Base-by-base conservation (phyloP, 2,797 vertebrate genomes). In the Sardinella longiceps region DNA sequence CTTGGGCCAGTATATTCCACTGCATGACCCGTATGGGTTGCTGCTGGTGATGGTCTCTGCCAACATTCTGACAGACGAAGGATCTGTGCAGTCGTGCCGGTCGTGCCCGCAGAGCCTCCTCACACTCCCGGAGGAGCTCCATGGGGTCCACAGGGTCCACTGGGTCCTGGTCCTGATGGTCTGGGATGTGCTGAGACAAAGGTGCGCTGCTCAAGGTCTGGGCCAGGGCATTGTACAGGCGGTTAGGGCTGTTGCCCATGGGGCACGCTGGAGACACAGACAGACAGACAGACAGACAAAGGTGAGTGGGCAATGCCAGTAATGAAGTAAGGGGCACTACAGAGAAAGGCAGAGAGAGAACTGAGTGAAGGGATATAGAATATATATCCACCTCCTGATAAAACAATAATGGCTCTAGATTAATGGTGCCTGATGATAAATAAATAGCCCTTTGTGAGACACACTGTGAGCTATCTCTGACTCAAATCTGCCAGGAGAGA, bases 1-100 rank as follows among this genome's bases (percentile, higher is more conserved):
- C 98, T 97, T 99, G 98, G 14, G 98, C 98, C 0, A 99, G 95
- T 85, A 99, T 98, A 89, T 99, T 99, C 98, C 98, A 99, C 87
- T 99, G 98, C 97, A 99, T 97, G 90, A 99, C 92, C 74, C 97
- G 94, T 94, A 92, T 1, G 93, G 94, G 84, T 66, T 85, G 84
- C 63, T 85, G 83, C 84, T 84, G 70, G 86, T 91, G 92, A 92
- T 89, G 92, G 46, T 77, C 90, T 87, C 23, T 80, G 89, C 88
- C 84, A 28, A 3, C 83, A 83, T 85, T 85, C 85, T 84, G 14
- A 0, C 85, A 1, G 0, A 97, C 93, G 51, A 99, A 96, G 60
- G 94, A 92, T 81, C 98, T 92, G 89, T 94, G 96, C 20, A 95
- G 96, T 0, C 97, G 94, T 11, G 98, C 95, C 0, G 97, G 98